These are phyloP conservation scores for Stramonita haemastoma DNA, from an alignment of 2,888 invertebrate genomes.

Conservation along the genomic window DNA sequence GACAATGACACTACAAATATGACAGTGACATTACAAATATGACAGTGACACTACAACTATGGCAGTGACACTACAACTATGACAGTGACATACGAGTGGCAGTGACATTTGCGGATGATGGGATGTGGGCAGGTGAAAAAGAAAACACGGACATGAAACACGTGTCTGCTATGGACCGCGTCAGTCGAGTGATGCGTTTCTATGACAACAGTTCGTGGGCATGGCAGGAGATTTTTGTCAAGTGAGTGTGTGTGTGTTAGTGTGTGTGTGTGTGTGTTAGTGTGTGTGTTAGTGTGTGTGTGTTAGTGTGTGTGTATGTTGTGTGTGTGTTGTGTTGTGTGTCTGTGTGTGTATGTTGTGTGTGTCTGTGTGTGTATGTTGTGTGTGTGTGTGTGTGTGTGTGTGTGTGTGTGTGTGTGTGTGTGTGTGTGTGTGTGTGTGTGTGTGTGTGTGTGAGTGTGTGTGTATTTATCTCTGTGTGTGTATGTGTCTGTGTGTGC, in stretches of 20 bases:
- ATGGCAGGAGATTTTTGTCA: slow-evolving; percentile 86
- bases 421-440: slow-evolving; percentile 17
- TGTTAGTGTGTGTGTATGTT: background rate
- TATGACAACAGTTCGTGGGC: slow-evolving; percentile 97
- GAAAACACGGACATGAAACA: background rate
- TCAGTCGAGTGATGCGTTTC: slow-evolving; percentile 91
- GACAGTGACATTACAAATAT: background rate
- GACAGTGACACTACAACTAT: background rate
- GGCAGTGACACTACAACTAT: too few species aligned
- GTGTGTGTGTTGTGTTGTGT: too few species aligned
- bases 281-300: slow-evolving; percentile 13
- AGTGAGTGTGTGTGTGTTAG: slow-evolving; percentile 58
- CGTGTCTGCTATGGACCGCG: slow-evolving; percentile 72
- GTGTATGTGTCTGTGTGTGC: too few species aligned
- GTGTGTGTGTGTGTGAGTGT: background rate
- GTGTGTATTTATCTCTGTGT: background rate
- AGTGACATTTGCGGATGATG: background rate
- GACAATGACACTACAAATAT: too few species aligned
- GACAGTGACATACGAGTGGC: background rate
- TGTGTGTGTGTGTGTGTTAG: background rate
- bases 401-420: slow-evolving; percentile 54
- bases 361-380: background rate
- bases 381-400: too few species aligned
- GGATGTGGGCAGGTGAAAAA: slow-evolving; percentile 18
- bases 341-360: background rate